Percentiles rank a stretch among this genome's conserved stretches.
phyloP scores from a whole-genome alignment of 2,113 vertebrate species.

The Apodemus sylvaticus region DNA sequence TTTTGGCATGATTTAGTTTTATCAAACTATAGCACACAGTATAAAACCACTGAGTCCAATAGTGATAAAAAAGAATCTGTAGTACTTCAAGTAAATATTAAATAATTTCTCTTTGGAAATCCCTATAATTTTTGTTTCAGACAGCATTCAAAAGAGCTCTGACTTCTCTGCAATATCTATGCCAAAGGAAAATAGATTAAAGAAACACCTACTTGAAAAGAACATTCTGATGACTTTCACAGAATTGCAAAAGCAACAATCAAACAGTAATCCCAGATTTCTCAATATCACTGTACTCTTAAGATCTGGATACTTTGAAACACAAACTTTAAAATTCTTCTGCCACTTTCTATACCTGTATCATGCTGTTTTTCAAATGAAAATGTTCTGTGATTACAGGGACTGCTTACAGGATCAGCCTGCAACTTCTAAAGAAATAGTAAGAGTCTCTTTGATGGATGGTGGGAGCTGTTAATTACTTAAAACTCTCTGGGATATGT shows the following conservation, averaged over 20 bases:
- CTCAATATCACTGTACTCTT: not conserved
- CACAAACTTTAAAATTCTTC: not conserved
- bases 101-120: constrained; percentile 10
- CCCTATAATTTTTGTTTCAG: not conserved
- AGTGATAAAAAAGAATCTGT: not conserved
- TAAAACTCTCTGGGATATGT: constrained; percentile 56
- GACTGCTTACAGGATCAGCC: constrained; percentile 43
- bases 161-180: not conserved
- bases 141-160: not conserved
- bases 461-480: constrained; percentile 63
- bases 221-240: constrained; percentile 46
- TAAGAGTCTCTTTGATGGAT: constrained; percentile 6
- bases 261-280: constrained; percentile 5
- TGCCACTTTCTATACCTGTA: not conserved
- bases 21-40: constrained; percentile 31
- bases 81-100: constrained; percentile 60
- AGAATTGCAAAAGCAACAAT: constrained; percentile 31
- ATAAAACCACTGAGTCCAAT: not conserved
- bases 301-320: not conserved
- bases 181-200: not conserved
- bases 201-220: constrained; percentile 16
- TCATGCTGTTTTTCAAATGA: not conserved
- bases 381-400: constrained; percentile 28
- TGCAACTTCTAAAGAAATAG: constrained; percentile 56
- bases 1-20: constrained; percentile 39